These are phyloP conservation scores for Mesorhabditis spiculigera DNA, from an alignment of 2,888 invertebrate genomes.

Conservation along the genomic window DNA sequence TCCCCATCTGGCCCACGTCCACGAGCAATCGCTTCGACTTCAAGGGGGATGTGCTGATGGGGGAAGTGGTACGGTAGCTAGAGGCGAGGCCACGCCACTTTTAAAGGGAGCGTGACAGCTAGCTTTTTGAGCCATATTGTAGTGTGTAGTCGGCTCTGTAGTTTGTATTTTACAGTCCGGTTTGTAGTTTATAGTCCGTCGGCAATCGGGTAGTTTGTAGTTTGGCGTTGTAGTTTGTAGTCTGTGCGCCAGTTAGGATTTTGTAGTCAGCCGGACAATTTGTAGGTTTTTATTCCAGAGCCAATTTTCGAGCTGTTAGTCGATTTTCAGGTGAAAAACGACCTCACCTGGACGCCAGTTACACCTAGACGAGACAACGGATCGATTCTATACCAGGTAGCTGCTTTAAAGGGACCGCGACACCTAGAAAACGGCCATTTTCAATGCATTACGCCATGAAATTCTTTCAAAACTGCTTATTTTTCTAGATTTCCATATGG, in stretches of 20 bases:
- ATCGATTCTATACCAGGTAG: background rate
- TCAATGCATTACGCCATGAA: background rate
- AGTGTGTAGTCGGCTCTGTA: too few relatives aligned
- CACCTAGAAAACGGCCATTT: background rate
- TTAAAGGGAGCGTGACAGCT: background rate
- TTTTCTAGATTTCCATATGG: conserved; percentile 21
- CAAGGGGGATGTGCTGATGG: conserved; percentile 19
- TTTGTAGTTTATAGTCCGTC: too few relatives aligned
- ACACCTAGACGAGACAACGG: background rate
- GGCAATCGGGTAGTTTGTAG: background rate
- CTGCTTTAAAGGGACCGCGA: background rate
- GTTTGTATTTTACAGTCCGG: too few relatives aligned
- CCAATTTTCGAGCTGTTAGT: background rate
- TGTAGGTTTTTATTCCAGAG: too few relatives aligned
- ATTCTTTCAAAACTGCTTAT: background rate
- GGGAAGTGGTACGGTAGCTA: background rate
- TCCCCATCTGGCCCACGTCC: conserved; percentile 20
- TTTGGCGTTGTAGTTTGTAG: background rate
- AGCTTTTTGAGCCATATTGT: too few relatives aligned
- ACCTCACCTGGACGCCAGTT: background rate
- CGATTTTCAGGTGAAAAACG: background rate
- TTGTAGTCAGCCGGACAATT: too few relatives aligned
- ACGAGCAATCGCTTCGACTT: conserved; percentile 29
- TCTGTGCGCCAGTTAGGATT: too few relatives aligned
- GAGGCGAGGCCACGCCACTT: background rate